Evolutionary conservation across 2,797 vertebrate genomes (phyloP).

Genomic region (Pseudomugil tenellus): DNA sequence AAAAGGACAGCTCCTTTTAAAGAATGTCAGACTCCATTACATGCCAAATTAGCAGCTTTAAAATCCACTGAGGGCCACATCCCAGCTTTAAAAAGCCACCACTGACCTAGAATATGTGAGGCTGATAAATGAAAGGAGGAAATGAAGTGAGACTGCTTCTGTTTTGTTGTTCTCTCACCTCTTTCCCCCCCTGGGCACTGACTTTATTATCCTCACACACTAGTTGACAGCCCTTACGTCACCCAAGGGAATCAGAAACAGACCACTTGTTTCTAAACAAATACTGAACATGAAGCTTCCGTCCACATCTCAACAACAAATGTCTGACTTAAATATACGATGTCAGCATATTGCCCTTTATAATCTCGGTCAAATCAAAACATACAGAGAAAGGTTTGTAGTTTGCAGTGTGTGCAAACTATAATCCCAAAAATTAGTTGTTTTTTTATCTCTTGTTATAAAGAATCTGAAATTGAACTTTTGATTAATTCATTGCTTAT

Average conservation of each 20-base stretch:
- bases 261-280: conserved; percentile 35
- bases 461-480: too few species aligned
- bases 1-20: conserved; percentile 33
- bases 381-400: background rate
- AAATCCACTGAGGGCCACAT: conserved; percentile 50
- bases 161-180: conserved; percentile 44
- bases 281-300: conserved; percentile 42
- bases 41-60: conserved; percentile 48
- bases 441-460: too few species aligned
- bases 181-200: conserved; percentile 30
- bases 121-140: conserved; percentile 41
- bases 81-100: conserved; percentile 71
- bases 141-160: conserved; percentile 36
- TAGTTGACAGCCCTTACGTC: conserved; percentile 38
- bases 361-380: conserved; percentile 7
- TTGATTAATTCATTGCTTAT: too few species aligned
- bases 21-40: conserved; percentile 31
- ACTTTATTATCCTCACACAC: conserved; percentile 57
- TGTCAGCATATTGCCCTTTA: conserved; percentile 11
- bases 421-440: too few species aligned
- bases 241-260: conserved; percentile 40
- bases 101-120: conserved; percentile 66
- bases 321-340: conserved; percentile 8
- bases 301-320: background rate
- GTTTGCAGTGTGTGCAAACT: background rate